These are phyloP conservation scores for Sphaerophoria taeniata DNA, from an alignment of 2,888 invertebrate genomes.

Conservation along the genomic window DNA sequence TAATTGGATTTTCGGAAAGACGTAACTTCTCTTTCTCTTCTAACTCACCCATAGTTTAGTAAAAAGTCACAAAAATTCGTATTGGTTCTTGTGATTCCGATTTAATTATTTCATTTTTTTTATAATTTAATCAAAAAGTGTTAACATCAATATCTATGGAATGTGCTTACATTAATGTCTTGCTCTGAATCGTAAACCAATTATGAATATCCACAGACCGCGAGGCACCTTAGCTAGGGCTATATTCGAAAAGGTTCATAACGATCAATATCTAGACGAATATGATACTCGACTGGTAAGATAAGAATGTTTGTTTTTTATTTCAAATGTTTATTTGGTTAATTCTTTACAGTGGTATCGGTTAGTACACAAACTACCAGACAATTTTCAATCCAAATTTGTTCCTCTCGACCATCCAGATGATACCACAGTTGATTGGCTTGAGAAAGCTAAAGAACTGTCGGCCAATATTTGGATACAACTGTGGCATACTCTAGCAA, in stretches of 20 bases:
- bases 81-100: too few species aligned
- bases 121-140: too few species aligned
- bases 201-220: constrained; percentile 80
- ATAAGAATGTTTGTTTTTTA: constrained; percentile 4
- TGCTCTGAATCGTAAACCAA: not conserved
- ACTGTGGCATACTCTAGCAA: constrained; percentile 94
- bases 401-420: constrained; percentile 80
- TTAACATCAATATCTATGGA: not conserved
- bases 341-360: constrained; percentile 80
- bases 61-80: too few species aligned
- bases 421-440: constrained; percentile 80
- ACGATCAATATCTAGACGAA: constrained; percentile 81
- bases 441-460: constrained; percentile 80
- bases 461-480: constrained; percentile 89
- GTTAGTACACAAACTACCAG: constrained; percentile 78
- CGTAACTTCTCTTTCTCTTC: too few species aligned
- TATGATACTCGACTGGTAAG: constrained; percentile 81
- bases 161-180: not conserved
- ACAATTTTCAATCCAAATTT: constrained; percentile 80
- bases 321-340: constrained; percentile 8
- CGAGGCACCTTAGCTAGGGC: constrained; percentile 81
- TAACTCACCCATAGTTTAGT: too few species aligned
- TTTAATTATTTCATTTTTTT: too few species aligned
- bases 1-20: too few species aligned
- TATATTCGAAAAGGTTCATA: constrained; percentile 82